Conservation (phyloP, 2,888 invertebrate genomes). For the Nymphalis polychloros region DNA sequence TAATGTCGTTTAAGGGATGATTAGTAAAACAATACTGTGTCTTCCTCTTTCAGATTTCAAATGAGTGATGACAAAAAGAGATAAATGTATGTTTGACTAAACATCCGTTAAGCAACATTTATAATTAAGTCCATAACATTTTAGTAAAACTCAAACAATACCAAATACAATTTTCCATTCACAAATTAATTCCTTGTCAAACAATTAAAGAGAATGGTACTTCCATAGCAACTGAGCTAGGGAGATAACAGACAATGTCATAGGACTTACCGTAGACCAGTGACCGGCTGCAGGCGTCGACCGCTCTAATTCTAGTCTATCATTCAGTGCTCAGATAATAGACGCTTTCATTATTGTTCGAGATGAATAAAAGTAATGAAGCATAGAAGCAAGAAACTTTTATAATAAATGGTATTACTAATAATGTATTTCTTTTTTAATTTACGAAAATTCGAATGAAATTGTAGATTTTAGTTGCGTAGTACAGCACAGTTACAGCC, state of each 20-base stretch:
- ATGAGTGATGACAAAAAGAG: too few relatives aligned
- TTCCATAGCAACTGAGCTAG: conserved; percentile 37
- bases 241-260: conserved; percentile 47
- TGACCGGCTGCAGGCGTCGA: conserved; percentile 35
- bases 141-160: too few relatives aligned
- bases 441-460: too few relatives aligned
- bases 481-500: too few relatives aligned
- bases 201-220: conserved; percentile 8
- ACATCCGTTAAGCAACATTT: too few relatives aligned
- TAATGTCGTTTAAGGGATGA: too few relatives aligned
- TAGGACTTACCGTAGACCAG: conserved; percentile 48
- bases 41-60: too few relatives aligned
- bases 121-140: too few relatives aligned
- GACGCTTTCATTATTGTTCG: conserved; percentile 27
- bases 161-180: too few relatives aligned
- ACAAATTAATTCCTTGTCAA: background rate
- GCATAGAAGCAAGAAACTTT: background rate
- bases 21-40: too few relatives aligned
- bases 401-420: background rate
- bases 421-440: background rate
- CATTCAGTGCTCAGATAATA: conserved; percentile 27
- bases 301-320: conserved; percentile 32
- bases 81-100: too few relatives aligned
- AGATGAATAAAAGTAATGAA: conserved; percentile 8
- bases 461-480: too few relatives aligned